Conservation (phyloP, 1,140 invertebrate species). For the Pseudomyrmex sp. region DNA sequence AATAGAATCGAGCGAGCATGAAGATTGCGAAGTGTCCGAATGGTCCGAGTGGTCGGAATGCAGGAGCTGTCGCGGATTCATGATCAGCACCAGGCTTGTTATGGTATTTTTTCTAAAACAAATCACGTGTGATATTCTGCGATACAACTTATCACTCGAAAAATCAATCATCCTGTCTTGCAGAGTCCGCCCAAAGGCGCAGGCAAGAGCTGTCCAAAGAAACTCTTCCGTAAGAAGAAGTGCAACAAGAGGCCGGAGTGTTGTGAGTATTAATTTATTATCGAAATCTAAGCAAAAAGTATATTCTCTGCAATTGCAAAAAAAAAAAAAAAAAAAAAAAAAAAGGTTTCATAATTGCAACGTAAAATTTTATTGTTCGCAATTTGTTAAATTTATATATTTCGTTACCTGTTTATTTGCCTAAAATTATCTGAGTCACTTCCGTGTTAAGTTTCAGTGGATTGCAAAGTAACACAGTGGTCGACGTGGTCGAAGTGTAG, state of each 20-base stretch:
- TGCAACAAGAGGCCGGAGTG: slow-evolving; percentile 83
- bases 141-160: slow-evolving; percentile 4
- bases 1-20: slow-evolving; percentile 69
- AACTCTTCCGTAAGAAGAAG: slow-evolving; percentile 85
- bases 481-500: slow-evolving; percentile 88
- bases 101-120: slow-evolving; percentile 68
- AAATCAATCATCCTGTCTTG: neutral
- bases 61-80: slow-evolving; percentile 87
- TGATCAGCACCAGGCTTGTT: slow-evolving; percentile 82
- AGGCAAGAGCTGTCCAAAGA: slow-evolving; percentile 89
- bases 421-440: slow-evolving; percentile 21
- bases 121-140: slow-evolving; percentile 43
- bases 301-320: neutral
- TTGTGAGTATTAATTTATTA: slow-evolving; percentile 75
- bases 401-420: neutral
- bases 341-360: slow-evolving; percentile 39
- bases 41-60: slow-evolving; percentile 88
- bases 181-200: slow-evolving; percentile 34
- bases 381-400: neutral
- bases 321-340: neutral
- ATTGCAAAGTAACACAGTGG: slow-evolving; percentile 88
- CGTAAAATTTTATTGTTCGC: neutral
- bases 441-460: slow-evolving; percentile 71
- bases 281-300: slow-evolving; percentile 27
- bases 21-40: slow-evolving; percentile 86